Percentiles rank a stretch among this genome's conserved stretches.
Evolutionary conservation across 2,888 invertebrate species (phyloP).

Genomic region (Theretra japonica): DNA sequence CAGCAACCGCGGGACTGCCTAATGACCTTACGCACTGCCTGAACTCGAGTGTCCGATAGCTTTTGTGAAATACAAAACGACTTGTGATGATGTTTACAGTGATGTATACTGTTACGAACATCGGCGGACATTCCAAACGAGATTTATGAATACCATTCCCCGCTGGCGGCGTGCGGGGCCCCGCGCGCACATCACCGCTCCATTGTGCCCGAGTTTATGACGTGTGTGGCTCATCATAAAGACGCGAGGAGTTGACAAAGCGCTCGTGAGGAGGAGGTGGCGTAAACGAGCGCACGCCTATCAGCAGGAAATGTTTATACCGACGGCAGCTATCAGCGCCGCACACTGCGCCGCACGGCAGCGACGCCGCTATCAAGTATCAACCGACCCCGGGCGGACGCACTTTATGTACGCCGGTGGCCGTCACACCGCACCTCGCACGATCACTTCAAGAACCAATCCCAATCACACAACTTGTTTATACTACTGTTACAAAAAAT

Average conservation of each 20-base stretch:
- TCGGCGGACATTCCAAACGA: not conserved
- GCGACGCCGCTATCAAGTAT: not conserved
- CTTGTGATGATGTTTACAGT: not conserved
- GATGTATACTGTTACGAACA: not conserved
- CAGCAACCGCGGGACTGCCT: no score
- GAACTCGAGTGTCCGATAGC: no score
- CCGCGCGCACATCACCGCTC: slow-evolving; percentile 3
- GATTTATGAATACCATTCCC: not conserved
- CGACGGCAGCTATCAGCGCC: not conserved
- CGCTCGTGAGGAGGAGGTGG: not conserved
- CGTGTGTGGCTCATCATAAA: not conserved
- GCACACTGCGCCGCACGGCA: not conserved
- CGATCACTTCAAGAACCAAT: not conserved
- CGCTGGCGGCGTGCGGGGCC: not conserved
- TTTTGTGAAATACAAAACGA: not conserved
- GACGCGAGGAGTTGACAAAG: slow-evolving; percentile 5
- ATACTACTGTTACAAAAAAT: not conserved
- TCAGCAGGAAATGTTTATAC: slow-evolving; percentile 9
- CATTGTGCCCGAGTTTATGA: slow-evolving; percentile 9
- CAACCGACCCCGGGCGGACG: not conserved
- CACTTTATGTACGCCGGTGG: not conserved
- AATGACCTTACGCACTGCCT: no score
- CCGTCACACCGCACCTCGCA: no score
- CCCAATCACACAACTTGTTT: not conserved
- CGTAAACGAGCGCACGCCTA: slow-evolving; percentile 5